A percentile compares a stretch with the other conserved stretches of the same genome.
These are phyloP conservation scores for Alligator mississippiensis DNA, from an alignment of 2,113 vertebrate genomes.

Conservation along the genomic window DNA sequence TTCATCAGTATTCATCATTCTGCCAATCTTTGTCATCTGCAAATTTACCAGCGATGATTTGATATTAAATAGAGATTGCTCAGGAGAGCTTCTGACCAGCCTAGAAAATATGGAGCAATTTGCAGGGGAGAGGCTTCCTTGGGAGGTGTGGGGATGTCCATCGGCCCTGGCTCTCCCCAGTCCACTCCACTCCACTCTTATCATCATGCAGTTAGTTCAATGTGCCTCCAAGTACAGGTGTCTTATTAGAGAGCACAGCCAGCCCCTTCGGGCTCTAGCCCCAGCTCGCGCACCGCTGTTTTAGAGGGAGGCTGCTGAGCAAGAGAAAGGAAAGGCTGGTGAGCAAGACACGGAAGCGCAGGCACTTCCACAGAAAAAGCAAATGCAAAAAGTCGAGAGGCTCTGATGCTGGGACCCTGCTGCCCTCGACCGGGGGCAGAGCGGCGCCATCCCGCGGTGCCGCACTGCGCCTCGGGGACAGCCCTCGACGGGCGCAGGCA, in stretches of 20 bases:
- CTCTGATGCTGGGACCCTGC: not conserved
- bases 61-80: not conserved
- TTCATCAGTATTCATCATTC: not conserved
- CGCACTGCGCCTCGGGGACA: not conserved
- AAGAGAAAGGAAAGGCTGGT: not conserved
- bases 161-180: not conserved
- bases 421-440: not conserved
- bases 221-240: not conserved
- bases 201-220: not conserved
- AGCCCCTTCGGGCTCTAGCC: not conserved
- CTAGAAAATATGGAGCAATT: not conserved
- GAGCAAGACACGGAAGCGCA: not conserved
- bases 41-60: not conserved
- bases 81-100: not conserved
- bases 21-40: not conserved
- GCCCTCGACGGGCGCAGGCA: not conserved
- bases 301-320: not conserved
- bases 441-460: not conserved
- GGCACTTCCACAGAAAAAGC: not conserved
- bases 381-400: fast-evolving
- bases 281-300: not conserved
- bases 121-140: not conserved
- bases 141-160: not conserved
- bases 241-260: not conserved
- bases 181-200: not conserved